Conservation (phyloP, 1,140 invertebrate species). For the Calliphora vicina region DNA sequence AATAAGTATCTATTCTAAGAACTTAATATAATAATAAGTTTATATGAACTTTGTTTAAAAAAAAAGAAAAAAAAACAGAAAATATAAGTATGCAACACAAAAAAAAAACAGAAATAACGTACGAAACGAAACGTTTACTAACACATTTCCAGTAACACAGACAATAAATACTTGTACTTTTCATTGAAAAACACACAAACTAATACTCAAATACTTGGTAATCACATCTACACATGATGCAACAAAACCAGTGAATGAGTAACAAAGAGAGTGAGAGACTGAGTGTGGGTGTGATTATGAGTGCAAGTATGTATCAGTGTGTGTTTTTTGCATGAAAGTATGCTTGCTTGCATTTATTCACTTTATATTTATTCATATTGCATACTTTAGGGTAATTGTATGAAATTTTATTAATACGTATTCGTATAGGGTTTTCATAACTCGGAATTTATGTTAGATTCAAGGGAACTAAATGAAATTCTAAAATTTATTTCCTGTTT, state of each 20-base stretch:
- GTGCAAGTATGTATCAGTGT: not conserved
- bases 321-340: not conserved
- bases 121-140: not conserved
- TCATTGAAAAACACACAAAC: not conserved
- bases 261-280: no score
- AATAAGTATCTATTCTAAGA: constrained; percentile 10
- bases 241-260: no score
- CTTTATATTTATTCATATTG: not conserved
- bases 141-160: not conserved
- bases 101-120: not conserved
- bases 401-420: not conserved
- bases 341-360: not conserved
- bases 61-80: no score
- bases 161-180: not conserved
- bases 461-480: no score
- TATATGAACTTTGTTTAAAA: not conserved
- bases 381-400: constrained; percentile 1
- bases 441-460: no score
- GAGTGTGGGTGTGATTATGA: no score
- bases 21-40: constrained; percentile 7
- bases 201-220: no score
- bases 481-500: no score
- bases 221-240: no score
- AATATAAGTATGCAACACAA: no score
- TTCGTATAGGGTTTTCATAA: not conserved